phyloP scores from a whole-genome alignment of 1,140 invertebrate genomes.

The Scylla paramamosain region DNA sequence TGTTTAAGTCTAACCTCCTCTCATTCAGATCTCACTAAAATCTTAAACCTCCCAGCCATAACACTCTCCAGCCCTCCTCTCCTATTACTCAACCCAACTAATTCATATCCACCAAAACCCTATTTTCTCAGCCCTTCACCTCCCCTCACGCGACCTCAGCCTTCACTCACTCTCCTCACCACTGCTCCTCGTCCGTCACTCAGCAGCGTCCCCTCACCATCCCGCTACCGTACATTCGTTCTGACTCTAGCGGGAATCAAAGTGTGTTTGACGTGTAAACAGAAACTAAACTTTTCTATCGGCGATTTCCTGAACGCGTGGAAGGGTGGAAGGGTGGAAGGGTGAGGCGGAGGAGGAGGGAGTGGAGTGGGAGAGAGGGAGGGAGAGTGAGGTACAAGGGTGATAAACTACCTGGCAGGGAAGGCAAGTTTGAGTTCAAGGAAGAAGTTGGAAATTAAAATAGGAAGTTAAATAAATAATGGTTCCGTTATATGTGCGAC shows the following conservation, averaged over 20 bases:
- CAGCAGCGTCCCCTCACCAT: not conserved
- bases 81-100: not conserved
- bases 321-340: not conserved
- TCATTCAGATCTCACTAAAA: no score
- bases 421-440: not conserved
- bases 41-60: not conserved
- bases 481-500: not conserved
- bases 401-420: not conserved
- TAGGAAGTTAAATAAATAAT: not conserved
- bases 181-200: not conserved
- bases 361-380: not conserved
- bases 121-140: not conserved
- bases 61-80: not conserved
- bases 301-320: not conserved
- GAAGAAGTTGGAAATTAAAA: not conserved
- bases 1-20: no score
- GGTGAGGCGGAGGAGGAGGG: not conserved
- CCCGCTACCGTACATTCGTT: not conserved
- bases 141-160: not conserved
- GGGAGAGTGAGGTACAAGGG: not conserved
- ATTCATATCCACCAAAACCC: not conserved
- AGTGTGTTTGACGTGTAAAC: constrained; percentile 1
- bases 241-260: not conserved
- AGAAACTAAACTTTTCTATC: constrained; percentile 22
- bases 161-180: not conserved